A percentile compares a stretch with the other conserved stretches of the same genome.
Evolutionary conservation across 2,888 invertebrate species (phyloP).

Genomic region (Chloromyia formosa): DNA sequence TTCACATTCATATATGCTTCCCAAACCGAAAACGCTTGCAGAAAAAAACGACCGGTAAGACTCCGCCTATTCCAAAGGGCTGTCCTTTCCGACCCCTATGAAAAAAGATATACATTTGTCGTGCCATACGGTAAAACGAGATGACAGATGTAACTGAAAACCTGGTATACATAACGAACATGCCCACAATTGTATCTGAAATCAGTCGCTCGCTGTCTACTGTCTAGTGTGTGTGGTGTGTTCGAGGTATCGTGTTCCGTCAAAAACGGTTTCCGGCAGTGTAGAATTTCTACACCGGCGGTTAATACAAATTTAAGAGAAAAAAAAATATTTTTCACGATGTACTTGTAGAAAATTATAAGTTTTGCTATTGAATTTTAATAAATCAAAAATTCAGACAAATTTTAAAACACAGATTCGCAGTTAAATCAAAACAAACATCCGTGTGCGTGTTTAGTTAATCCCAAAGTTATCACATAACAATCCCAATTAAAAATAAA

Average conservation of each 20-base stretch:
- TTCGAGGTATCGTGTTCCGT: slow-evolving; percentile 36
- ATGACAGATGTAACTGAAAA: background rate
- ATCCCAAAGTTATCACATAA: background rate
- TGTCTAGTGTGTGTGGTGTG: slow-evolving; percentile 31
- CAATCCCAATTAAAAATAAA: background rate
- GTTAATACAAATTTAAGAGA: slow-evolving; percentile 14
- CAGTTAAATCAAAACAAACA: background rate
- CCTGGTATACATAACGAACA: slow-evolving; percentile 23
- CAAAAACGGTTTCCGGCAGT: slow-evolving; percentile 38
- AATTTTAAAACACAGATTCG: slow-evolving; percentile 1
- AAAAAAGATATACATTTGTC: slow-evolving; percentile 22
- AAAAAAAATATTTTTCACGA: background rate
- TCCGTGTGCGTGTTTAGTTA: slow-evolving; percentile 11
- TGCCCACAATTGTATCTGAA: slow-evolving; percentile 33
- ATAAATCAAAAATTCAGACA: background rate
- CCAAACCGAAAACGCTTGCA: too few relatives aligned
- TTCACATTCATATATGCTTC: too few relatives aligned
- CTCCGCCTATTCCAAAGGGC: too few relatives aligned
- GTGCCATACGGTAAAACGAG: slow-evolving; percentile 16
- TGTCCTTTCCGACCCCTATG: background rate
- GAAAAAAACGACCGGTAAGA: too few relatives aligned
- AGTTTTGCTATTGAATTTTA: background rate
- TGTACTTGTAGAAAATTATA: too few relatives aligned
- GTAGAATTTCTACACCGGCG: slow-evolving; percentile 39
- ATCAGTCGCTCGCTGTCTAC: slow-evolving; percentile 41